A percentile compares a stretch with the other conserved stretches of the same genome.
These are phyloP conservation scores for Griposia aprilina DNA, from an alignment of 2,888 invertebrate species.

Conservation along the genomic window DNA sequence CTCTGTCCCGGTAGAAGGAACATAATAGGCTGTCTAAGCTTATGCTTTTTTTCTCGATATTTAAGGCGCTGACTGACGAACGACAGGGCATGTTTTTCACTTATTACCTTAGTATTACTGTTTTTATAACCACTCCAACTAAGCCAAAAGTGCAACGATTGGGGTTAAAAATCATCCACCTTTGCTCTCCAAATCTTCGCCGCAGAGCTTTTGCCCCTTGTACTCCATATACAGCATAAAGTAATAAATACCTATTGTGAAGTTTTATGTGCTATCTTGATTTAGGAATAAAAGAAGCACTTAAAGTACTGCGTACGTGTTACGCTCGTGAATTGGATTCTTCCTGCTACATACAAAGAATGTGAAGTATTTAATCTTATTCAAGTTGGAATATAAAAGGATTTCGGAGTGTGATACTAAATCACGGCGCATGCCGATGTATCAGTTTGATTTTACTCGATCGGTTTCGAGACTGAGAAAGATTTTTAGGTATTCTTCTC, in stretches of 20 bases:
- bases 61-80: neutral
- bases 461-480: neutral
- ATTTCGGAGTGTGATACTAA: conserved; percentile 49
- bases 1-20: neutral
- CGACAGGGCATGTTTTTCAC: neutral
- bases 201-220: neutral
- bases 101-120: no score
- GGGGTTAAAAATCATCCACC: neutral
- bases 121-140: neutral
- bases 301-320: conserved; percentile 34
- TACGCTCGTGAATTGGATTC: conserved; percentile 41
- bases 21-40: neutral
- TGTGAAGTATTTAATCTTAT: conserved; percentile 60
- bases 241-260: conserved; percentile 39
- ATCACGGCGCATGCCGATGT: conserved; percentile 36
- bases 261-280: conserved; percentile 44
- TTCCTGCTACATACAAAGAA: conserved; percentile 50
- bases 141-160: neutral
- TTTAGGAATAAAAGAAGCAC: conserved; percentile 54
- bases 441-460: conserved; percentile 39
- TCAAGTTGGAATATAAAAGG: conserved; percentile 57
- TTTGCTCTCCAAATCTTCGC: neutral
- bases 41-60: neutral
- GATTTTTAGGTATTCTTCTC: conserved; percentile 9
- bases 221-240: neutral